Base-by-base conservation (phyloP, 2,888 invertebrate genomes). In the Sicus ferrugineus region DNA sequence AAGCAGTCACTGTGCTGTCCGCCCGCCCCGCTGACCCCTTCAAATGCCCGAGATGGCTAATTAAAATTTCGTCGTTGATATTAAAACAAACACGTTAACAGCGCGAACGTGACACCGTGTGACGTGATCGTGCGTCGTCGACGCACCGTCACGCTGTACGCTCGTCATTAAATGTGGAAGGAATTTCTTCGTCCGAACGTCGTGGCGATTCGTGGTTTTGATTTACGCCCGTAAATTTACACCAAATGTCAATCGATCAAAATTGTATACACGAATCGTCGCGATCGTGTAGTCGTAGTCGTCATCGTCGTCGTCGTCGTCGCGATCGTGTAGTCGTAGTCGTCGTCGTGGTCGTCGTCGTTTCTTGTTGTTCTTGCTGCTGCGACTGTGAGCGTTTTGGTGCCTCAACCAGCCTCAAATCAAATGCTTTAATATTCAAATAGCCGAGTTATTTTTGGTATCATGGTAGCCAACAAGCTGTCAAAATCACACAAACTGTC, bases 401-500 rank as follows among this genome's bases (percentile, higher is more conserved):
- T 21, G 61, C 9, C n/a, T 16, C 34, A 42, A 14, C 38, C 52
- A 42, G 61, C 66, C 63, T 73, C 79, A 79, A 81, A 82, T 82
- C 77, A 80, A 82, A 80, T 80, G 78, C 80, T 81, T 81, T 81
- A 81, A 75, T 80, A 81, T 78, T 78, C 81, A 78, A 78, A 79
- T 80, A 82, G 80, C 81, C n/a, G 81, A 79, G 80, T 77, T 77
- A 76, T 79, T 77, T 77, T 74, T 76, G 79, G 78, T 78, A 77
- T 80, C 79, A 76, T 80, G 81, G 81, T 81, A 80, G 80, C 80
- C 80, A 81, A 78, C 78, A 75, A 75, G 80, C 80, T 80, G 80
- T 80, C 80, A 81, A 80, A 80, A 80, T 80, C 80, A 80, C 78
- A 78, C 80, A 78, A 72, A 78, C 80, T 82, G 83, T 82, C 82